Conservation (phyloP, 2,797 vertebrate species). For the Dallia pectoralis region DNA sequence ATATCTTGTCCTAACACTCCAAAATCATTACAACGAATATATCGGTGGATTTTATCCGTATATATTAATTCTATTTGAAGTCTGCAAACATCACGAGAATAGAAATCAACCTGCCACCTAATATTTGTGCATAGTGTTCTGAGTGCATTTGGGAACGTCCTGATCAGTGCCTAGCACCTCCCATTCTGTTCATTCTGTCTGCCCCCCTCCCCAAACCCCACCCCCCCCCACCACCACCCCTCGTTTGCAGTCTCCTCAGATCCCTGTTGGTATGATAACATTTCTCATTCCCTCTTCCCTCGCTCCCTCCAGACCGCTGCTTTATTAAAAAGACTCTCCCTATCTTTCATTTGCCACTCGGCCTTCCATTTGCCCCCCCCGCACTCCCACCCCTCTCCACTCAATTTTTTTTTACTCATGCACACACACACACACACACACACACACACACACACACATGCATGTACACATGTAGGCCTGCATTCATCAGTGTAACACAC, state of each 20-base stretch:
- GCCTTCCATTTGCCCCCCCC: constrained; percentile 41
- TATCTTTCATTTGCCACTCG: constrained; percentile 71
- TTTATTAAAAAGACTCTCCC: constrained; percentile 73
- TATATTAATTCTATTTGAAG: neutral
- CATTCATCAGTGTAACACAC: constrained; percentile 39
- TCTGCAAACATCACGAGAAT: too few species aligned
- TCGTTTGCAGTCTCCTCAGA: constrained; percentile 71
- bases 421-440: constrained; percentile 30
- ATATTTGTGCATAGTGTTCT: neutral
- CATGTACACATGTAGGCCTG: neutral
- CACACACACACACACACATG: constrained; percentile 29
- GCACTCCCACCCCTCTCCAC: neutral
- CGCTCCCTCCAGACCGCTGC: constrained; percentile 66
- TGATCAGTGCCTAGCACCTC: neutral
- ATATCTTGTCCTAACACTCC: too few species aligned
- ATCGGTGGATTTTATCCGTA: neutral
- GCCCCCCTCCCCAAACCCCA: neutral
- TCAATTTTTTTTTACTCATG: constrained; percentile 18
- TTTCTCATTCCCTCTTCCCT: constrained; percentile 69
- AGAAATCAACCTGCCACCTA: neutral
- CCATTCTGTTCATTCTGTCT: constrained; percentile 36
- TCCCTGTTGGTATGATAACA: constrained; percentile 66
- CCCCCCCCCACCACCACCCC: constrained; percentile 38
- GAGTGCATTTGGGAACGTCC: neutral
- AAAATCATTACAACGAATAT: neutral